Percentiles rank a stretch among this genome's conserved stretches.
phyloP scores from a whole-genome alignment of 92 coral and sea anemone genomes.

The Blastomussa wellsi region DNA sequence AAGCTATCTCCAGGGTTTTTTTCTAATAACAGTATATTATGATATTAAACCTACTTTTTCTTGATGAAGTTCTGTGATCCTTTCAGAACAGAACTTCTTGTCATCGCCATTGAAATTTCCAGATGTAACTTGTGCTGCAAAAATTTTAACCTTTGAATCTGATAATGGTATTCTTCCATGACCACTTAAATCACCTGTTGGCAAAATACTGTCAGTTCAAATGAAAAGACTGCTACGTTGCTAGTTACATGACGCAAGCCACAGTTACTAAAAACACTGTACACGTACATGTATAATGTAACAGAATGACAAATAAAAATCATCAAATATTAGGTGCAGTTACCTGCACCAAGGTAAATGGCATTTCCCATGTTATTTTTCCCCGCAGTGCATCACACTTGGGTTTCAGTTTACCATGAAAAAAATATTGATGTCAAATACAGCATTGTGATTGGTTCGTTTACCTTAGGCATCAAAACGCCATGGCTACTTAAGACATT shows the following conservation, averaged over 20 bases:
- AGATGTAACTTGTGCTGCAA: conserved; percentile 28
- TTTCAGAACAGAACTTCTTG: conserved; percentile 35
- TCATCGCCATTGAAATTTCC: conserved; percentile 14
- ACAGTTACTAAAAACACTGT: too few species aligned
- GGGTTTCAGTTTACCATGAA: too few species aligned
- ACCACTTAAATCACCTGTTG: conserved; percentile 19
- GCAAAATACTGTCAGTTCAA: not conserved
- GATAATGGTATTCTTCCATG: conserved; percentile 3
- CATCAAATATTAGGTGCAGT: too few species aligned
- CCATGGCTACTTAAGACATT: too few species aligned
- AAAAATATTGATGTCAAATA: too few species aligned
- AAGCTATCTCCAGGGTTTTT: not conserved
- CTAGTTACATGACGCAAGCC: not conserved
- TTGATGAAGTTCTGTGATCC: conserved; percentile 67
- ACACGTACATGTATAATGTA: too few species aligned
- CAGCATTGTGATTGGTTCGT: too few species aligned
- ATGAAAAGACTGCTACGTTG: not conserved
- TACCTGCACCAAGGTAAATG: too few species aligned
- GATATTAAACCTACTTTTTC: conserved; percentile 60
- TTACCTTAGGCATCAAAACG: too few species aligned
- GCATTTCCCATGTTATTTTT: too few species aligned
- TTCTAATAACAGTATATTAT: not conserved
- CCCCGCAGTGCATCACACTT: too few species aligned
- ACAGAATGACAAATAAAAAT: too few species aligned
- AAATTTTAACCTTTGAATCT: conserved; percentile 18